Evolutionary conservation across 2,797 vertebrate species (phyloP).

Genomic region (Discoglossus pictus): DNA sequence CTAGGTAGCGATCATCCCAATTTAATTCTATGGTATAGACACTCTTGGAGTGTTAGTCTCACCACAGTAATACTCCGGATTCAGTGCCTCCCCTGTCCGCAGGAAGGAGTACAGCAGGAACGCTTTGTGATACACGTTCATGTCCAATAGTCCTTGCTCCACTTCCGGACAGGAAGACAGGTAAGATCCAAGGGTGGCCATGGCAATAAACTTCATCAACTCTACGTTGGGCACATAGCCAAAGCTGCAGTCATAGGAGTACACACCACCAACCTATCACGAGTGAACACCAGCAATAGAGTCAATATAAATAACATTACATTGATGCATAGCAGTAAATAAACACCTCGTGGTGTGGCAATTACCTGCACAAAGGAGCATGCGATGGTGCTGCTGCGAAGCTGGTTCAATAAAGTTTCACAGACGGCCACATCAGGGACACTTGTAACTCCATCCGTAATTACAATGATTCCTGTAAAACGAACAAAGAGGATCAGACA

Average conservation of each 20-base stretch:
- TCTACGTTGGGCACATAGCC: constrained; percentile 96
- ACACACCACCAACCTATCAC: constrained; percentile 88
- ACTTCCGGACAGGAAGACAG: constrained; percentile 87
- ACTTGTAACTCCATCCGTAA: constrained; percentile 96
- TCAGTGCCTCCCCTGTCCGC: constrained; percentile 87
- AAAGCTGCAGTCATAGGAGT: constrained; percentile 96
- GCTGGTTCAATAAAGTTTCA: constrained; percentile 93
- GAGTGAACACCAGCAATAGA: no score
- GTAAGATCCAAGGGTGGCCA: constrained; percentile 95
- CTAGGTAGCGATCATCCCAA: no score
- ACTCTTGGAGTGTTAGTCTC: constrained; percentile 65
- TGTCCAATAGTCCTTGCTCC: constrained; percentile 74
- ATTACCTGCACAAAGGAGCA: constrained; percentile 96
- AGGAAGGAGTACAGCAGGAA: constrained; percentile 95
- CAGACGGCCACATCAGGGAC: constrained; percentile 94
- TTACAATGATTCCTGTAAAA: constrained; percentile 89
- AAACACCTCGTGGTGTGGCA: no score
- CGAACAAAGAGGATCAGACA: neutral
- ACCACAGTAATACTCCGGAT: constrained; percentile 94
- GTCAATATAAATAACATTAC: no score
- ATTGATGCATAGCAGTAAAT: no score
- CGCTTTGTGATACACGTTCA: constrained; percentile 92
- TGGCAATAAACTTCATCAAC: constrained; percentile 97
- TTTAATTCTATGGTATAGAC: no score
- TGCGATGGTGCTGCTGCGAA: constrained; percentile 90